phyloP scores from a whole-genome alignment of 2,113 vertebrate species.

The Rutilus rutilus region DNA sequence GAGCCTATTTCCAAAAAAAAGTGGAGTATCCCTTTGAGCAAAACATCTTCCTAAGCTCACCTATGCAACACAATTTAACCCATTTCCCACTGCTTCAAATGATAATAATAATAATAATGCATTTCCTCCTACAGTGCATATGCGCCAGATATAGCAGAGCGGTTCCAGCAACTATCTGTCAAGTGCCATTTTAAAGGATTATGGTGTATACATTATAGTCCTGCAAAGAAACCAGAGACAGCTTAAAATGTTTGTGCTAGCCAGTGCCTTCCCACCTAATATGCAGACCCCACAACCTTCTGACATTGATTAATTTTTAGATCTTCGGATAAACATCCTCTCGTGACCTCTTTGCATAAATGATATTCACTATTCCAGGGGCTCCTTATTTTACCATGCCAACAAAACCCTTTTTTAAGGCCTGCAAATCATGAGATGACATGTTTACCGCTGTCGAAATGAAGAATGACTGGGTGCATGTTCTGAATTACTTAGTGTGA shows the following conservation, averaged over 20 bases:
- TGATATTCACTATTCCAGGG: conserved; percentile 25
- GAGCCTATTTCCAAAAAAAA: no score
- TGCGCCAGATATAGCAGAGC: neutral
- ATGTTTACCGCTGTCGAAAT: conserved; percentile 28
- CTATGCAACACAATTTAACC: neutral
- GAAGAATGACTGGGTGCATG: neutral
- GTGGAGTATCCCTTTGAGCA: no score
- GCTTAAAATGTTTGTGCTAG: conserved; percentile 39
- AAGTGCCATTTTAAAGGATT: conserved; percentile 33
- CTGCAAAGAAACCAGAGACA: conserved; percentile 10
- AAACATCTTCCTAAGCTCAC: neutral
- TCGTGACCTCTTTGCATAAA: conserved; percentile 11
- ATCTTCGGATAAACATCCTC: conserved; percentile 13
- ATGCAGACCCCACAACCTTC: neutral
- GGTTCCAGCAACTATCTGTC: conserved; percentile 11
- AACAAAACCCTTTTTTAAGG: neutral
- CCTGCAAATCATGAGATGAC: conserved; percentile 24
- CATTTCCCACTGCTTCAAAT: conserved; percentile 10
- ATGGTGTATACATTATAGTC: conserved; percentile 21
- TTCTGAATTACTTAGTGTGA: conserved; percentile 3
- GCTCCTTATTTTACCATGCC: conserved; percentile 28
- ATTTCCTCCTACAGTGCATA: neutral
- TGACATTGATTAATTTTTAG: neutral
- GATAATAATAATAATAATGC: conserved; percentile 33
- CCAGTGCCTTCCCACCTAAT: conserved; percentile 8